Evolutionary conservation across 2,888 invertebrate genomes (phyloP).

Genomic region (Himalopsyche anomala): DNA sequence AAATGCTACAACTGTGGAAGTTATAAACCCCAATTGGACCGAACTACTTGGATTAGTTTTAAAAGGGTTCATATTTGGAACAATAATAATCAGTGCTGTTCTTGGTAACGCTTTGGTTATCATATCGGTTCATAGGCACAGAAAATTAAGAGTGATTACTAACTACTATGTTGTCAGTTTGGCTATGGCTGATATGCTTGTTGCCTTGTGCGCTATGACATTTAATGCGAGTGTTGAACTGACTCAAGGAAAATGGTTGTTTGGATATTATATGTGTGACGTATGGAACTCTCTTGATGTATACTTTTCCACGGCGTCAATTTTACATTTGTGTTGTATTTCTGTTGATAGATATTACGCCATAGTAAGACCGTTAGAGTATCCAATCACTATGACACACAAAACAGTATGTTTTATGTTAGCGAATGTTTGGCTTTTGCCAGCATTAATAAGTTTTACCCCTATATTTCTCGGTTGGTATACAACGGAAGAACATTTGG

Average conservation of each 20-base stretch:
- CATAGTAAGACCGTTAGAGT: constrained; percentile 93
- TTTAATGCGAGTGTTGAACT: constrained; percentile 93
- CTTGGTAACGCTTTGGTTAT: constrained; percentile 95
- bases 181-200: constrained; percentile 95
- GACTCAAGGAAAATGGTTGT: constrained; percentile 90
- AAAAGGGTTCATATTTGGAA: constrained; percentile 88
- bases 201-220: constrained; percentile 94
- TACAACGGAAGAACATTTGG: constrained; percentile 88
- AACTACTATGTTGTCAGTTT: constrained; percentile 97
- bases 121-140: constrained; percentile 87
- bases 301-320: constrained; percentile 94
- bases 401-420: constrained; percentile 89
- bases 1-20: constrained; percentile 57
- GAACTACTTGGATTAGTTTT: constrained; percentile 79
- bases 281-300: constrained; percentile 96
- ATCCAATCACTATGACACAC: constrained; percentile 94
- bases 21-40: constrained; percentile 71
- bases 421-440: constrained; percentile 93
- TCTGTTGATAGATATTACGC: constrained; percentile 95
- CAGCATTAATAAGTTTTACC: constrained; percentile 94
- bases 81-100: constrained; percentile 92
- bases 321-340: constrained; percentile 95
- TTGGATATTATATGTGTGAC: constrained; percentile 94
- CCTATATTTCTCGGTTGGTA: constrained; percentile 98
- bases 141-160: constrained; percentile 90